A percentile compares a stretch with the other conserved stretches of the same genome.
Evolutionary conservation across 2,888 invertebrate species (phyloP).

Genomic region (Siphlonurus alternatus): DNA sequence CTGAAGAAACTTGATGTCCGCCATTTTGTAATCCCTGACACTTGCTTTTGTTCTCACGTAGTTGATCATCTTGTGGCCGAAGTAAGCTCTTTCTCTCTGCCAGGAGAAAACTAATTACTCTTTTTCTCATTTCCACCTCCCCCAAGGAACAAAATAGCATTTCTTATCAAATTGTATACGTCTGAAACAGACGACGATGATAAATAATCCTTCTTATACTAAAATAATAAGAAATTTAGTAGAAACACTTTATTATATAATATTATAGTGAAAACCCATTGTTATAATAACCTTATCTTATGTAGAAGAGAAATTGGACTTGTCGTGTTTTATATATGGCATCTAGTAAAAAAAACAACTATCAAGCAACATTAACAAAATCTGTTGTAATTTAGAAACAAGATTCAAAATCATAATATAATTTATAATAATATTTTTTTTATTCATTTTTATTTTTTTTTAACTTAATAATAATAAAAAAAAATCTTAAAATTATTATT

Average conservation of each 20-base stretch:
- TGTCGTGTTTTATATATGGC: no score
- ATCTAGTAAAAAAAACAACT: no score
- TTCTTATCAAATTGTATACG: neutral
- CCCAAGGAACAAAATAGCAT: neutral
- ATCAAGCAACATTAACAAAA: no score
- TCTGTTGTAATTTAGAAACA: no score
- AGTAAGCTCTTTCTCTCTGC: neutral
- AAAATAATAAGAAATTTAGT: neutral
- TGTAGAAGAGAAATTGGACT: neutral
- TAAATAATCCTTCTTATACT: neutral
- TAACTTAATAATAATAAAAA: no score
- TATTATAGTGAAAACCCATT: neutral
- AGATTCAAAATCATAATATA: no score
- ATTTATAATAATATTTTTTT: no score
- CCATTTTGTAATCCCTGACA: constrained; percentile 3
- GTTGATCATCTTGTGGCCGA: neutral
- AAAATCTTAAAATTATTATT: no score
- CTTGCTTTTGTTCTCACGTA: neutral
- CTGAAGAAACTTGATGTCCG: constrained; percentile 3
- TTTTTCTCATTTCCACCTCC: neutral
- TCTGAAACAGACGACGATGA: neutral
- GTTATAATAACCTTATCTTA: neutral
- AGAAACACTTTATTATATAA: neutral
- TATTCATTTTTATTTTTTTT: no score
- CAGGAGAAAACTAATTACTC: constrained; percentile 1